Percentiles rank a stretch among this genome's conserved stretches.
phyloP scores from a whole-genome alignment of 2,797 vertebrate species.

The Enteromius afrohamiltoni region DNA sequence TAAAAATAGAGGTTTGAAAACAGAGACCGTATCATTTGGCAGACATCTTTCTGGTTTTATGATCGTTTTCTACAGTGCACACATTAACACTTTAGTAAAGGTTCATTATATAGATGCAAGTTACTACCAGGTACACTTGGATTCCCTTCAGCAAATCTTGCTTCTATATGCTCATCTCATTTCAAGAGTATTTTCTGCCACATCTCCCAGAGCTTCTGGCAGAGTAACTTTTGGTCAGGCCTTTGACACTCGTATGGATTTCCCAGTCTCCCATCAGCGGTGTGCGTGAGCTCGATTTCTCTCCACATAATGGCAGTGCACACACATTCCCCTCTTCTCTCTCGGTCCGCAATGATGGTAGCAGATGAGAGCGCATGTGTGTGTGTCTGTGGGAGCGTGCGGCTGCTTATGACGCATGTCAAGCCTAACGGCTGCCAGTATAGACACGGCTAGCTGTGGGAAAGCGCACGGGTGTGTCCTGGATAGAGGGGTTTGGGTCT shows the following conservation, averaged over 20 bases:
- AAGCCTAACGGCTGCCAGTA: constrained; percentile 52
- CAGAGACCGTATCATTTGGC: not conserved
- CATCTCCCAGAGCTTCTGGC: constrained; percentile 15
- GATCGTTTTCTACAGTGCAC: not conserved
- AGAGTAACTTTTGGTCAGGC: constrained; percentile 29
- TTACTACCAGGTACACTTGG: not conserved
- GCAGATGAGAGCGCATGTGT: constrained; percentile 37
- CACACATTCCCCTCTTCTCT: constrained; percentile 23
- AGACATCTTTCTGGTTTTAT: not conserved
- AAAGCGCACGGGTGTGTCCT: constrained; percentile 56
- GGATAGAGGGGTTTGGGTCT: constrained; percentile 53
- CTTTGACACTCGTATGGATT: constrained; percentile 41
- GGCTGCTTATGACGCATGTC: constrained; percentile 60
- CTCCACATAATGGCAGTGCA: constrained; percentile 40
- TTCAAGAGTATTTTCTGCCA: constrained; percentile 13
- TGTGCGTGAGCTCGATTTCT: constrained; percentile 30
- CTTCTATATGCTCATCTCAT: constrained; percentile 16
- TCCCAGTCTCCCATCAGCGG: constrained; percentile 49
- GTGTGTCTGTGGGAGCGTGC: constrained; percentile 48
- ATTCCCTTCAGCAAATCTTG: constrained; percentile 18
- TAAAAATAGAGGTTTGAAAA: not conserved
- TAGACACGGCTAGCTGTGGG: constrained; percentile 54
- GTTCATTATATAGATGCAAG: not conserved
- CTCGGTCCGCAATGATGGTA: constrained; percentile 44
- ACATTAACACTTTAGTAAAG: not conserved